phyloP scores from a whole-genome alignment of 2,797 vertebrate genomes.

The Etheostoma nigrum region DNA sequence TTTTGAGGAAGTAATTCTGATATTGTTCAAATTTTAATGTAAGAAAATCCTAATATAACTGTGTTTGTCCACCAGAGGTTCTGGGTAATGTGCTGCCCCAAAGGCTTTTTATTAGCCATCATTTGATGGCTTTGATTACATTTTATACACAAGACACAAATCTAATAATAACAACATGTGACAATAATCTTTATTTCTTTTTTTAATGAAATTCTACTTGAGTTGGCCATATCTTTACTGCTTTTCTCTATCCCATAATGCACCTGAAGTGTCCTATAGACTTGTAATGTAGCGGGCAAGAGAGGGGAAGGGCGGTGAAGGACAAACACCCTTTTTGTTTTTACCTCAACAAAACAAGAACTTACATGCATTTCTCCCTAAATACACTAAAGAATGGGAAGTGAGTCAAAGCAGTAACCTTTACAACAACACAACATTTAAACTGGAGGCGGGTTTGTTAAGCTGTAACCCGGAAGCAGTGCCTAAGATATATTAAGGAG shows the following conservation, averaged over 20 bases:
- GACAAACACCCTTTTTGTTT: constrained; percentile 10
- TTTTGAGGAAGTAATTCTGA: not conserved
- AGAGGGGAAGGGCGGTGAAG: not conserved
- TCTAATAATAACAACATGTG: not conserved
- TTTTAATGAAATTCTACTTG: not conserved
- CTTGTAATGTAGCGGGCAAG: not conserved
- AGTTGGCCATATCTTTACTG: not conserved
- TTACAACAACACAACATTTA: not conserved
- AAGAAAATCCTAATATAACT: not conserved
- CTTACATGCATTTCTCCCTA: not conserved
- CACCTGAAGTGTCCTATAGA: not conserved
- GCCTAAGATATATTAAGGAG: not conserved
- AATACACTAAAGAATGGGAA: not conserved
- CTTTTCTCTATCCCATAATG: not conserved
- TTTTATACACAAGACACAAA: not conserved
- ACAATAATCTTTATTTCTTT: not conserved
- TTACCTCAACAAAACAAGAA: constrained; percentile 12
- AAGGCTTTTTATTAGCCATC: not conserved
- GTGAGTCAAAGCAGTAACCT: not conserved
- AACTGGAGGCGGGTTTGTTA: not conserved
- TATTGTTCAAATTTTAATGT: not conserved
- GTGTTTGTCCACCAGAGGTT: not conserved
- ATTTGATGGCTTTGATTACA: not conserved
- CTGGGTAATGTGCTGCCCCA: not conserved
- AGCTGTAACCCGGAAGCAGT: not conserved